Percentiles rank a stretch among this genome's conserved stretches.
Evolutionary conservation across 2,888 invertebrate species (phyloP).

Genomic region (Acanthococcus lagerstroemiae): DNA sequence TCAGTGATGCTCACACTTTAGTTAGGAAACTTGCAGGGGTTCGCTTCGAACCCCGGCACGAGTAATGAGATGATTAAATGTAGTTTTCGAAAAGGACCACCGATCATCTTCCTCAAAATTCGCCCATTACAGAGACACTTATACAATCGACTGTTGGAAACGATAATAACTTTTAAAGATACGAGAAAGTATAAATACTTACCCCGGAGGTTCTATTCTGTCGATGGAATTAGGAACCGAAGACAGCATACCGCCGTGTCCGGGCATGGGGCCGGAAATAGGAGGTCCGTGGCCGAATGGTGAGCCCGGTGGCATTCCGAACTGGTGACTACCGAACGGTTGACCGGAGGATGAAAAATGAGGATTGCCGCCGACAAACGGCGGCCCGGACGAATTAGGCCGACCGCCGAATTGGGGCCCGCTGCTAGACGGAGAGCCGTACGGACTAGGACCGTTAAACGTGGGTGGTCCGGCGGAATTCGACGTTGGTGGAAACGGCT

Average conservation of each 20-base stretch:
- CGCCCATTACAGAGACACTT: too few species aligned
- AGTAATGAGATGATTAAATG: too few species aligned
- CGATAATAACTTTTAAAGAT: constrained; percentile 2
- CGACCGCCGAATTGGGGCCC: constrained; percentile 57
- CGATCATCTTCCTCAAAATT: too few species aligned
- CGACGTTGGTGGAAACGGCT: constrained; percentile 38
- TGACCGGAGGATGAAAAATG: constrained; percentile 53
- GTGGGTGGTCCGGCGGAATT: constrained; percentile 46
- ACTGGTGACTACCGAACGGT: constrained; percentile 54
- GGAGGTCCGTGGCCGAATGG: constrained; percentile 54
- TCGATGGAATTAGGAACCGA: constrained; percentile 62
- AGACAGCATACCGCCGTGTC: constrained; percentile 51
- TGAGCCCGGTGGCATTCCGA: constrained; percentile 60
- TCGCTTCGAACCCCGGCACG: too few species aligned
- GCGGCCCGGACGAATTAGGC: constrained; percentile 45
- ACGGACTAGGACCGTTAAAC: constrained; percentile 60
- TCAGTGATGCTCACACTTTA: too few species aligned
- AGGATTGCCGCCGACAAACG: constrained; percentile 47
- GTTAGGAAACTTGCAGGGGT: too few species aligned
- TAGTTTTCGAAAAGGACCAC: too few species aligned
- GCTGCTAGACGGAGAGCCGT: constrained; percentile 57
- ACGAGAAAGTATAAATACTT: constrained; percentile 42
- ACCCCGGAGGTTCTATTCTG: constrained; percentile 62
- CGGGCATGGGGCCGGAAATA: constrained; percentile 54
- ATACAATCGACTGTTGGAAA: too few species aligned